These are phyloP conservation scores for Paracyprichromis sp. DNA, from an alignment of 2,113 vertebrate species.

Conservation along the genomic window DNA sequence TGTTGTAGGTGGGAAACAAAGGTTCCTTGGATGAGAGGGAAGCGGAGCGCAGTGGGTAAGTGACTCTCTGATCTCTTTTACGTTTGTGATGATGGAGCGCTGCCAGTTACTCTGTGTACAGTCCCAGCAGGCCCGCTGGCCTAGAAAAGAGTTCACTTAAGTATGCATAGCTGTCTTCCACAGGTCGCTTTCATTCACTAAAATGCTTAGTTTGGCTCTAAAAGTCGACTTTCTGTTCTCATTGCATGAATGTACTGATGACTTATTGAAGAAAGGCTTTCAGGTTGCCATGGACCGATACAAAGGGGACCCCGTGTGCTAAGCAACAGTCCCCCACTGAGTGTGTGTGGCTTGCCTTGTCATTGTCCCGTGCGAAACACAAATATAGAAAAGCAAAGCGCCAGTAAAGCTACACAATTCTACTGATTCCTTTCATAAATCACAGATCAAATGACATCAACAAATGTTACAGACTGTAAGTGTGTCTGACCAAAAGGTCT, in stretches of 20 bases:
- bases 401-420: background rate
- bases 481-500: background rate
- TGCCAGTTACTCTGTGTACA: background rate
- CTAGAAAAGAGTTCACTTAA: background rate
- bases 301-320: conserved; percentile 33
- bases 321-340: conserved; percentile 35
- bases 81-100: background rate
- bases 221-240: background rate
- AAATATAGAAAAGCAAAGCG: background rate
- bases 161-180: background rate
- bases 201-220: background rate
- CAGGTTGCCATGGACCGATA: background rate
- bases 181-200: background rate
- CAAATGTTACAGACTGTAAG: background rate
- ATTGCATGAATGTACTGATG: background rate
- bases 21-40: background rate
- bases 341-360: background rate
- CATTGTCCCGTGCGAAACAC: conserved; percentile 5
- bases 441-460: background rate
- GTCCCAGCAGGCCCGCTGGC: background rate
- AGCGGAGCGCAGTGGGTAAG: conserved; percentile 11
- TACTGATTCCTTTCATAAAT: background rate
- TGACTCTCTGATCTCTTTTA: conserved; percentile 1
- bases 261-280: background rate
- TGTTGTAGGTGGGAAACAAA: background rate